These are phyloP conservation scores for Polydrusus tereticollis DNA, from an alignment of 2,888 invertebrate species.

Conservation along the genomic window DNA sequence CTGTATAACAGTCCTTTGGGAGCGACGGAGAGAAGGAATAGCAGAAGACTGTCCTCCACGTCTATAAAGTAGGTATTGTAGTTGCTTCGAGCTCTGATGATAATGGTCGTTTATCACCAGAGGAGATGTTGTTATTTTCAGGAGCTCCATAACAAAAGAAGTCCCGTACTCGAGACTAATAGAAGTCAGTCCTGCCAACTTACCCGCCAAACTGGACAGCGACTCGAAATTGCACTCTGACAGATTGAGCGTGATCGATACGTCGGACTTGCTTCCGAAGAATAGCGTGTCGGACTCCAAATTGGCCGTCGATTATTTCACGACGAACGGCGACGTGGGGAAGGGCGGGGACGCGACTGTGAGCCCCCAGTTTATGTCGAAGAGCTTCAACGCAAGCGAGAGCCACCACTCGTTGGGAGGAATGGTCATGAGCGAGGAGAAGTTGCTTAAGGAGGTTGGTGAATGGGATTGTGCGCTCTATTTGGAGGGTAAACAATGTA, in stretches of 20 bases:
- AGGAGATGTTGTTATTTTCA: constrained; percentile 47
- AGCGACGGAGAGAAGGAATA: constrained; percentile 60
- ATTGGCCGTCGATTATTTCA: constrained; percentile 82
- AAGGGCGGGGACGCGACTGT: constrained; percentile 53
- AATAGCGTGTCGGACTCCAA: constrained; percentile 90
- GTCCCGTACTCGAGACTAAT: constrained; percentile 86
- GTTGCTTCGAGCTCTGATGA: background rate
- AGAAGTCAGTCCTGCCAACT: constrained; percentile 72
- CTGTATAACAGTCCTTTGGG: constrained; percentile 67
- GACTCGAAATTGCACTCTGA: constrained; percentile 78
- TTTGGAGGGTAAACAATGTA: background rate
- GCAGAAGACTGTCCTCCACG: constrained; percentile 76
- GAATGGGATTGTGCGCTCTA: too few relatives aligned
- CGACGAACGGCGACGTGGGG: constrained; percentile 58
- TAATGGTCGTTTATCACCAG: too few relatives aligned
- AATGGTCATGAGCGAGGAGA: constrained; percentile 71
- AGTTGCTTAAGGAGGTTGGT: constrained; percentile 70
- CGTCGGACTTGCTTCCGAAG: constrained; percentile 73
- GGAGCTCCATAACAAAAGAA: constrained; percentile 67
- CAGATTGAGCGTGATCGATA: constrained; percentile 64
- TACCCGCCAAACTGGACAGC: constrained; percentile 74
- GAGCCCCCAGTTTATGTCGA: constrained; percentile 67
- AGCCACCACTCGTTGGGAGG: constrained; percentile 77
- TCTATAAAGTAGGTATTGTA: constrained; percentile 68
- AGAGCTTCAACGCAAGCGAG: constrained; percentile 74